A percentile compares a stretch with the other conserved stretches of the same genome.
Conservation (phyloP, 2,797 vertebrate species). For the Pseudomugil gertrudae region DNA sequence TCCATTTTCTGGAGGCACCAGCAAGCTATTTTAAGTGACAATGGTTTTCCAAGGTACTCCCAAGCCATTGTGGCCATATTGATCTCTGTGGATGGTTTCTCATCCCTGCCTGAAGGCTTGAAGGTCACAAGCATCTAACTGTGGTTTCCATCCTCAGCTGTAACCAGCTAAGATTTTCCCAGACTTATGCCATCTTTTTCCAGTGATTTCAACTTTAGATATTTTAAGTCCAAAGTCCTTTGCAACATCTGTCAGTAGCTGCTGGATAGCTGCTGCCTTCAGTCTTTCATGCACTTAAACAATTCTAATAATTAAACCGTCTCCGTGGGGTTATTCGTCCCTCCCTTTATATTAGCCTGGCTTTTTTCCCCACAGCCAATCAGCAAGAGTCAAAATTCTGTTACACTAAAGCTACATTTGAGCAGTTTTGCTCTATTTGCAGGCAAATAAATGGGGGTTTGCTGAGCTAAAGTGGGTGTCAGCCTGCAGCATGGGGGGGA, state of each 20-base stretch:
- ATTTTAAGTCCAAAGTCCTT: not conserved
- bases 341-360: not conserved
- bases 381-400: constrained; percentile 33
- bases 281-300: constrained; percentile 67
- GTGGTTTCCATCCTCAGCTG: not conserved
- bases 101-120: not conserved
- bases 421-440: constrained; percentile 63
- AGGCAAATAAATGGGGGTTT: constrained; percentile 54
- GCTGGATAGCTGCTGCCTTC: constrained; percentile 61
- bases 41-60: not conserved
- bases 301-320: constrained; percentile 72
- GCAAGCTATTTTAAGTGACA: not conserved
- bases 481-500: constrained; percentile 43
- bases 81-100: not conserved
- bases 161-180: not conserved
- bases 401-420: constrained; percentile 51
- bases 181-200: not conserved
- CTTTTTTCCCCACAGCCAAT: constrained; percentile 31
- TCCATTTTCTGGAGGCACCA: not conserved
- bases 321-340: constrained; percentile 18
- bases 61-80: not conserved
- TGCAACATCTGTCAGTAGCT: constrained; percentile 43
- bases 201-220: not conserved
- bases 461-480: constrained; percentile 52
- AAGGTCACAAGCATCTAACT: not conserved